Base-by-base conservation (phyloP, 92 coral and sea anemone species). In the Zoanthus gigantus region DNA sequence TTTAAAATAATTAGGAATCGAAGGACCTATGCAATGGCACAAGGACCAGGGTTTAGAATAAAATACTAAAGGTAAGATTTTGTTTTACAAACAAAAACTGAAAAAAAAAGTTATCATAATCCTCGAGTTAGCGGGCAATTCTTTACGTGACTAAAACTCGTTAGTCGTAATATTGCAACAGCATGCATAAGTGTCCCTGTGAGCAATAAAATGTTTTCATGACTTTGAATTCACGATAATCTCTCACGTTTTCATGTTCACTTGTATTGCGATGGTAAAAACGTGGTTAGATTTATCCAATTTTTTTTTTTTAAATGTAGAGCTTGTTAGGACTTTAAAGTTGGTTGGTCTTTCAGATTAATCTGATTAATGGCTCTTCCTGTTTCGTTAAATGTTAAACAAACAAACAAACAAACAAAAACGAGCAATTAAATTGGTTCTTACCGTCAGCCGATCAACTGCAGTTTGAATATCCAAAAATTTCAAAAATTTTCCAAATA, bases 381-480 rank as follows among this genome's bases (percentile, higher is more conserved):
- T 16, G 4, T 29, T 69, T 12, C 46, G 69, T 63, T 63, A 77
- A 28, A 5, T 53, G 9, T 28, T 77, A 48, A 48, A 52, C 58
- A 77, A 54, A 77, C 47, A 77, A 77, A 54, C 46, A 53, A 29
- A 16, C 16, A 11, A 14, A 53, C 11, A 54, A 31, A 47, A 48
- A 4, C 23, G 47, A 48, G 29, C 23, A 67, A 67, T 67, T 13
- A 14, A 58, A 58, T 37, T 37, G 42, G 42, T 37, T 77, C 82
- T 77, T 77, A 77, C 82, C 82, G 23, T 44, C 37, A 76, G 12
- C 28, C 9, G 72, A 53, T 76, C 65, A 54, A 53, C n/a, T 54
- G 67, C 46, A 77, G 63, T 17, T 37, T 77, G 67, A 15, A 67
- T 56, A 66, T 13, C 16, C 34, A 13, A 77, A 58, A 77, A 53